Conservation (phyloP, 2,797 vertebrate species). For the Myotis vivesi region DNA sequence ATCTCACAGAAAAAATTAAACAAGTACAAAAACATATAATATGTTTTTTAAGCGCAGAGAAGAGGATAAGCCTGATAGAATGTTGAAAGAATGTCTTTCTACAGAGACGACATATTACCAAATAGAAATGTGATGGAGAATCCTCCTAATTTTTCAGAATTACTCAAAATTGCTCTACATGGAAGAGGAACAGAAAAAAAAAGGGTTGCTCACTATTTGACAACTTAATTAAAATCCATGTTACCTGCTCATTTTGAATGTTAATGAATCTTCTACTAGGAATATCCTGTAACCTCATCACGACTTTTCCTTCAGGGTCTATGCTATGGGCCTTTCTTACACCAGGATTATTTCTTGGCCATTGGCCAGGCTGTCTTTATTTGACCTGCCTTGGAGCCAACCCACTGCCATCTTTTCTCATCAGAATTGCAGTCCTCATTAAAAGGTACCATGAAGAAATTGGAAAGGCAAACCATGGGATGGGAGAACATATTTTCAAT, state of each 20-base stretch:
- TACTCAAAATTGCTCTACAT: background rate
- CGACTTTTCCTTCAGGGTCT: background rate
- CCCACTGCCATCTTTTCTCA: background rate
- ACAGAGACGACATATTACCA: background rate
- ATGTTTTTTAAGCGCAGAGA: background rate
- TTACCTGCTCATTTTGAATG: background rate
- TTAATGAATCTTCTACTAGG: background rate
- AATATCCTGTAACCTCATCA: background rate
- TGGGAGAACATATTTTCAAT: too few relatives aligned
- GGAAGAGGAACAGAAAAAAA: background rate
- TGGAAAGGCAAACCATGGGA: too few relatives aligned
- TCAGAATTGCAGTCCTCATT: too few relatives aligned
- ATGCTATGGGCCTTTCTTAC: background rate
- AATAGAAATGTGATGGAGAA: background rate
- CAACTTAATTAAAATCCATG: background rate
- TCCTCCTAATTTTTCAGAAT: background rate
- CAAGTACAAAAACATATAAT: background rate
- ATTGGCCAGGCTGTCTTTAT: background rate
- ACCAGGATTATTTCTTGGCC: background rate
- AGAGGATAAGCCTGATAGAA: background rate
- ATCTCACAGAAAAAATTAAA: conserved; percentile 7
- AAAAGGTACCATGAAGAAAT: too few relatives aligned
- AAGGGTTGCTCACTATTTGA: background rate
- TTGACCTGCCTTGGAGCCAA: background rate
- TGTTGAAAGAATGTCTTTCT: background rate